These are phyloP conservation scores for Junco hyemalis DNA, from an alignment of 2,113 vertebrate species.

Conservation along the genomic window DNA sequence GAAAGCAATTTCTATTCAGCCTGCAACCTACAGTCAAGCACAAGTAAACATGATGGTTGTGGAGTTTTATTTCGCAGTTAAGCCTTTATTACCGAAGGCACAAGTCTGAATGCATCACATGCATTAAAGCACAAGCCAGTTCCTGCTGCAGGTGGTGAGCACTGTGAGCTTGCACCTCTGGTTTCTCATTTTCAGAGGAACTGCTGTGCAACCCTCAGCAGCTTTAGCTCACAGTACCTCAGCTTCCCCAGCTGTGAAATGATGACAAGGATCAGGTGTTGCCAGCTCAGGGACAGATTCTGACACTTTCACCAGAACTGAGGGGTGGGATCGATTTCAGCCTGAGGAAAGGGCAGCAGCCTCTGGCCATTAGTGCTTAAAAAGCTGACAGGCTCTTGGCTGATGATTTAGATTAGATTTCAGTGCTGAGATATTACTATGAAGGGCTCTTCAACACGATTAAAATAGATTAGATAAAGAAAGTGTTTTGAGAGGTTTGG, in stretches of 20 bases:
- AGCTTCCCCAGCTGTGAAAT: neutral
- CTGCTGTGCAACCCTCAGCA: neutral
- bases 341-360: neutral
- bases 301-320: neutral
- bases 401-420: slow-evolving; percentile 56
- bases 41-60: slow-evolving; percentile 9
- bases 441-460: neutral
- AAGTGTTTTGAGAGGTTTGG: slow-evolving; percentile 15
- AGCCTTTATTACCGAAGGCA: neutral
- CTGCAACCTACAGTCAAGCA: neutral
- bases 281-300: neutral
- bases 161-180: neutral
- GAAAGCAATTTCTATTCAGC: slow-evolving; percentile 34
- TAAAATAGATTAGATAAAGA: slow-evolving; percentile 46
- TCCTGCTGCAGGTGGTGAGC: neutral
- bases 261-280: neutral
- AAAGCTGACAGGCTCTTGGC: neutral
- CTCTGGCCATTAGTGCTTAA: slow-evolving; percentile 3
- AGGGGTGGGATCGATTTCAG: neutral
- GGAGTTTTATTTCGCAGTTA: slow-evolving; percentile 43
- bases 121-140: neutral
- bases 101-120: neutral
- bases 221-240: neutral
- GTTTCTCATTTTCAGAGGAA: neutral
- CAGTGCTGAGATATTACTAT: neutral